Evolutionary conservation across 2,113 vertebrate species (phyloP).

Genomic region (Embiotoca jacksoni): DNA sequence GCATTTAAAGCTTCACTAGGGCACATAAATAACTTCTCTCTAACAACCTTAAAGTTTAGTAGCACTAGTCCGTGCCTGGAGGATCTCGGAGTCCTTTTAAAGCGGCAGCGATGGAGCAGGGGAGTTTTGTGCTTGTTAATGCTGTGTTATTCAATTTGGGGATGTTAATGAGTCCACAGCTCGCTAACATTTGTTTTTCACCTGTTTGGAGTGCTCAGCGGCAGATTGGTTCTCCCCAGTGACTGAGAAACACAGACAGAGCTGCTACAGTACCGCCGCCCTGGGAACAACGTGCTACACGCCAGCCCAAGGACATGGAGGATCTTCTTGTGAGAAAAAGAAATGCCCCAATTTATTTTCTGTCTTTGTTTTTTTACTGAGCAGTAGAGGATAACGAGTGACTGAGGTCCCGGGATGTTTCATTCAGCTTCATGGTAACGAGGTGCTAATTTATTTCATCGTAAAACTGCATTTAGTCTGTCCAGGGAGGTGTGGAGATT

Average conservation of each 20-base stretch:
- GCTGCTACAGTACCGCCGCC: neutral
- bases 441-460: neutral
- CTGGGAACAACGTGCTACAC: constrained; percentile 26
- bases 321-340: neutral
- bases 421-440: neutral
- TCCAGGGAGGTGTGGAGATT: neutral
- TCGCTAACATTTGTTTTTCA: constrained; percentile 20
- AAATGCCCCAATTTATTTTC: constrained; percentile 6
- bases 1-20: too few species aligned
- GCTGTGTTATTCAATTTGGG: neutral
- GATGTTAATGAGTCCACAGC: constrained; percentile 7
- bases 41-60: neutral
- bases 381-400: neutral
- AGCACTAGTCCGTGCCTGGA: neutral
- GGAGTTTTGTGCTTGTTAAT: constrained; percentile 5
- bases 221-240: neutral
- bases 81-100: neutral
- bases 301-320: constrained; percentile 5
- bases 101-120: neutral
- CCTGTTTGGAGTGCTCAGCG: constrained; percentile 13
- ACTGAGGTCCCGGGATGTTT: neutral
- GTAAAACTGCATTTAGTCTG: neutral
- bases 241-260: constrained; percentile 10
- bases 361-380: constrained; percentile 5
- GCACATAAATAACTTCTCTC: neutral